These are phyloP conservation scores for Chloroceryle amazona DNA, from an alignment of 2,797 vertebrate species.

Conservation along the genomic window DNA sequence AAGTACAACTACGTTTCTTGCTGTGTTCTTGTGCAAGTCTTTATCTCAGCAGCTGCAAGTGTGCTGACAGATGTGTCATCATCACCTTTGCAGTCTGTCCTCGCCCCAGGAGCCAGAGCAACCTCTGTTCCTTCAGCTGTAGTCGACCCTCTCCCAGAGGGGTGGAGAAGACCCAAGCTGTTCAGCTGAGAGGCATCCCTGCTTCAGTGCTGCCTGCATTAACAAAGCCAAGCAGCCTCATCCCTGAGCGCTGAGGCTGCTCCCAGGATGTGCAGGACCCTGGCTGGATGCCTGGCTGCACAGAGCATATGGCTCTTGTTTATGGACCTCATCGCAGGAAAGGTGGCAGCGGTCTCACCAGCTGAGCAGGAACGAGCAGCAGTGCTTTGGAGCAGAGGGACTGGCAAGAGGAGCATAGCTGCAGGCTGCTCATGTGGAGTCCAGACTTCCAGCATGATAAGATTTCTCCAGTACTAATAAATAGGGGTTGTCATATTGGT, in stretches of 20 bases:
- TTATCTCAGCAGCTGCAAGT: not conserved
- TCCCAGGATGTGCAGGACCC: not conserved
- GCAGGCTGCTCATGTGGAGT: not conserved
- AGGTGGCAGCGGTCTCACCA: rapidly evolving
- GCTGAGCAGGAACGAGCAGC: not conserved
- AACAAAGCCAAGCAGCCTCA: not conserved
- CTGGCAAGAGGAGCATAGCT: not conserved
- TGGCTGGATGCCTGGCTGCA: not conserved
- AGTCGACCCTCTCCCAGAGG: not conserved
- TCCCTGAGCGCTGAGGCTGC: not conserved
- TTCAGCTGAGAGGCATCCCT: not conserved
- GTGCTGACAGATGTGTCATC: not conserved
- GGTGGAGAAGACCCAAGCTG: not conserved
- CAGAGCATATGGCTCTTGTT: not conserved
- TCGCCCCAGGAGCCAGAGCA: not conserved
- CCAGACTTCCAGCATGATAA: not conserved
- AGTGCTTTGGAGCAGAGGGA: not conserved
- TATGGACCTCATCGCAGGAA: not conserved
- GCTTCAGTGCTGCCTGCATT: rapidly evolving
- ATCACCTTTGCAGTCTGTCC: constrained; percentile 44
- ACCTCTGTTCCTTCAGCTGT: constrained; percentile 40
- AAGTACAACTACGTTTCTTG: constrained; percentile 1
- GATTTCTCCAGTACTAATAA: not conserved
- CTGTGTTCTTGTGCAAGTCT: constrained; percentile 36
- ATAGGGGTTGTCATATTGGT: not conserved